Evolutionary conservation across 37 sponge, comb jelly and placozoan genomes (phyloP).

Genomic region (Chondrosia reniformis): DNA sequence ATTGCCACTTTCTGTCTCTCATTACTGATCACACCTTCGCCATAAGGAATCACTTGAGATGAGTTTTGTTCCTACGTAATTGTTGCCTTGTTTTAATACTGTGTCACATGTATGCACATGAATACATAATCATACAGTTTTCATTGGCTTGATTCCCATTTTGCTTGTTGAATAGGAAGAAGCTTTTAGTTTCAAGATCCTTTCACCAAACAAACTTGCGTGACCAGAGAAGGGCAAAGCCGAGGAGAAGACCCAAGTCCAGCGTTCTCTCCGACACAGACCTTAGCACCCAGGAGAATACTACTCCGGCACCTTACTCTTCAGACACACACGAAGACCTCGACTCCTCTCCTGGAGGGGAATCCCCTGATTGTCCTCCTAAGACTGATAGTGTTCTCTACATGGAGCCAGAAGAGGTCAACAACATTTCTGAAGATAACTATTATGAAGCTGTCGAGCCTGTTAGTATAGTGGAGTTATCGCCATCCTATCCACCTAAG

Average conservation of each 20-base stretch:
- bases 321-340: constrained; percentile 29
- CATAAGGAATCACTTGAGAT: no score
- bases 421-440: background rate
- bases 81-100: background rate
- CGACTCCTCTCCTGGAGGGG: constrained; percentile 21
- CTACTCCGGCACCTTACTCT: constrained; percentile 41
- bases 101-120: no score
- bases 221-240: constrained; percentile 32
- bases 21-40: no score
- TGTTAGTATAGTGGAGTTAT: background rate
- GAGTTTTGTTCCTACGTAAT: no score
- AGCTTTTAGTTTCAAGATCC: constrained; percentile 1
- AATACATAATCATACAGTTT: no score
- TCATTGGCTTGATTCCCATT: background rate
- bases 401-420: background rate
- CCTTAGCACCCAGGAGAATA: constrained; percentile 71
- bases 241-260: constrained; percentile 31
- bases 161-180: background rate
- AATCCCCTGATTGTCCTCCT: constrained; percentile 13
- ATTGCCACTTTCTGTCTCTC: no score
- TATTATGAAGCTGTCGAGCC: background rate
- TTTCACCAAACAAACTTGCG: constrained; percentile 10
- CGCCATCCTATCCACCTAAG: background rate
- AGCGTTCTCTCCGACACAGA: constrained; percentile 40
- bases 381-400: background rate